These are phyloP conservation scores for Drosophila bipectinata DNA, from an alignment of 1,140 invertebrate species.

Conservation along the genomic window DNA sequence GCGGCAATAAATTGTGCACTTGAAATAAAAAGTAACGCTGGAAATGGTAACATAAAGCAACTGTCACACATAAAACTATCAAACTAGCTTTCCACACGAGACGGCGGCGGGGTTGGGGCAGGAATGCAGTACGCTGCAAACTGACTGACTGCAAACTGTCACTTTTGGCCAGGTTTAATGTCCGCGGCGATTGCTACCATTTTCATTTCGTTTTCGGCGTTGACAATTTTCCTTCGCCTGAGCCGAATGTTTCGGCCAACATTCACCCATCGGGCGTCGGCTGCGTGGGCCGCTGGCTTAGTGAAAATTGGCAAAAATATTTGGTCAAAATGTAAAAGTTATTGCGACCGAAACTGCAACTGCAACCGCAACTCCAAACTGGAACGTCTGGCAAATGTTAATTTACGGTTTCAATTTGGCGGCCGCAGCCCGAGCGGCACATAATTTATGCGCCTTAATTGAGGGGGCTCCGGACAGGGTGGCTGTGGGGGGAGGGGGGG, in stretches of 20 bases:
- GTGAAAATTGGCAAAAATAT: slow-evolving; percentile 83
- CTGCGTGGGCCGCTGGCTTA: slow-evolving; percentile 73
- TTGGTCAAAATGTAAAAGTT: slow-evolving; percentile 82
- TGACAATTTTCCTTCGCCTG: slow-evolving; percentile 62
- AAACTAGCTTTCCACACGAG: slow-evolving; percentile 35
- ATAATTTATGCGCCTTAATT: slow-evolving; percentile 82
- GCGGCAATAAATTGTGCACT: slow-evolving; percentile 81
- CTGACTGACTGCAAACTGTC: slow-evolving; percentile 76
- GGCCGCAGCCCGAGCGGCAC: slow-evolving; percentile 56
- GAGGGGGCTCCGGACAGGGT: slow-evolving; percentile 52
- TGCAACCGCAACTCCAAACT: not conserved
- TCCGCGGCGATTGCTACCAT: slow-evolving; percentile 76
- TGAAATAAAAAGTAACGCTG: slow-evolving; percentile 81
- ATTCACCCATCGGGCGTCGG: slow-evolving; percentile 71
- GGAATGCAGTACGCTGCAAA: not conserved
- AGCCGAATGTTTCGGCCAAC: slow-evolving; percentile 12
- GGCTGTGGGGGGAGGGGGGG: slow-evolving; percentile 1
- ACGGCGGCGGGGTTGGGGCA: not conserved
- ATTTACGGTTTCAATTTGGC: slow-evolving; percentile 83
- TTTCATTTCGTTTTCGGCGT: slow-evolving; percentile 76
- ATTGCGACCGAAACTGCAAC: slow-evolving; percentile 31
- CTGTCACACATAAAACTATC: slow-evolving; percentile 80
- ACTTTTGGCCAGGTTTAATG: slow-evolving; percentile 76
- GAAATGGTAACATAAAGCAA: slow-evolving; percentile 80
- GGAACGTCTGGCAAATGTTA: slow-evolving; percentile 76